Evolutionary conservation across 2,113 vertebrate genomes (phyloP).

Genomic region (Oophaga pumilio): DNA sequence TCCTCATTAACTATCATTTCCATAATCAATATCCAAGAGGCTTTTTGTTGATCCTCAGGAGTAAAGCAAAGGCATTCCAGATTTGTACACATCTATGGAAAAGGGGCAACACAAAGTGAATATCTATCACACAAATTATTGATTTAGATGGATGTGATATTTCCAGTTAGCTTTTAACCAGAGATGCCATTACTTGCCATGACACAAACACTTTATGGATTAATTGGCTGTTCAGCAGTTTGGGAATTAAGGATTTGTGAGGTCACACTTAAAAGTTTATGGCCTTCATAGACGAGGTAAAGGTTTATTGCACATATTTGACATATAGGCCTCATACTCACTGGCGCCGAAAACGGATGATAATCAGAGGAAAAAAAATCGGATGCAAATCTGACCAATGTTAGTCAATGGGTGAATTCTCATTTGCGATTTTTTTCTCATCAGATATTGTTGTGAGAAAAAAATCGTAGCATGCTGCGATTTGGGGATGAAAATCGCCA

Average conservation of each 20-base stretch:
- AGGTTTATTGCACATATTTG: not conserved
- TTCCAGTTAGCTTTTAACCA: conserved; percentile 27
- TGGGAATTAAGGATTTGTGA: not conserved
- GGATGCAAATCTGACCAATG: too few species aligned
- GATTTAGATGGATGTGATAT: conserved; percentile 18
- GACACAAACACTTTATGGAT: not conserved
- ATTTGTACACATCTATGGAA: not conserved
- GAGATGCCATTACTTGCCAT: conserved; percentile 14
- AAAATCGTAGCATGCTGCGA: too few species aligned
- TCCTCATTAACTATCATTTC: conserved; percentile 24
- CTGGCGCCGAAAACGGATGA: too few species aligned
- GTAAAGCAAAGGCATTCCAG: conserved; percentile 18
- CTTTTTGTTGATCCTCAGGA: conserved; percentile 26
- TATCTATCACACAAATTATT: conserved; percentile 33
- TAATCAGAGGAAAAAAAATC: too few species aligned
- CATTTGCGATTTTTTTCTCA: too few species aligned
- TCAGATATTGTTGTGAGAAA: too few species aligned
- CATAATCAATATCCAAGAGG: conserved; percentile 26
- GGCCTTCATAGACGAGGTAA: not conserved
- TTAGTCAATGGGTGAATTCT: too few species aligned
- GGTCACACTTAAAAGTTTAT: not conserved
- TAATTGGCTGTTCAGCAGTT: not conserved
- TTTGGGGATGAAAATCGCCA: too few species aligned
- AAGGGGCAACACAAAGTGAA: conserved; percentile 1
- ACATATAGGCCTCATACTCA: too few species aligned